phyloP scores from a whole-genome alignment of 2,797 vertebrate genomes.

The Lacerta bilineata region DNA sequence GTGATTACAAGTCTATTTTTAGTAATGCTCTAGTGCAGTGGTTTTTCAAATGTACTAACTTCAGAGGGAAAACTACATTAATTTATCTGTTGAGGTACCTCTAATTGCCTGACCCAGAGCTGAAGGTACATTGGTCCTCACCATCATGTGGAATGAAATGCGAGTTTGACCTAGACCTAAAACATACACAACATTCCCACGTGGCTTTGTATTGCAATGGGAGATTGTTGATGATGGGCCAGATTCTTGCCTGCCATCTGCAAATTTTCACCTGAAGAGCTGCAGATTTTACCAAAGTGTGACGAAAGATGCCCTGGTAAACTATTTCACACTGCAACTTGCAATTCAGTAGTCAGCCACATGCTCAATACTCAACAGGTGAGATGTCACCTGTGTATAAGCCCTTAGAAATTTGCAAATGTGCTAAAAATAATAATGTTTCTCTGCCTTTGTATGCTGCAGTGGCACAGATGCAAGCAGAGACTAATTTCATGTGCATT shows the following conservation, averaged over 20 bases:
- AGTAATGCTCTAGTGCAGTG: not conserved
- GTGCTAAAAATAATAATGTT: not conserved
- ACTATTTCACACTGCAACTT: slow-evolving; percentile 1
- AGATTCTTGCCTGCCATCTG: not conserved
- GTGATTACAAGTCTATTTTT: not conserved
- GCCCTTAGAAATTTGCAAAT: not conserved
- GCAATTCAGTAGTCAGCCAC: not conserved
- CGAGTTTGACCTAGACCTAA: not conserved
- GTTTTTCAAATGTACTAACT: not conserved
- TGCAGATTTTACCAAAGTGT: not conserved
- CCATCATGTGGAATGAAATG: not conserved
- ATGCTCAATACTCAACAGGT: not conserved
- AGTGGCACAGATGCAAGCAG: not conserved
- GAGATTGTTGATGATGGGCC: not conserved
- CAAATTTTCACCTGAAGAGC: not conserved
- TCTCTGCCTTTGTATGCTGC: not conserved
- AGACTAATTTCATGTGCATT: not conserved
- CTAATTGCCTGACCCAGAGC: not conserved
- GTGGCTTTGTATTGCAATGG: not conserved
- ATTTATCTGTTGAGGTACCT: not conserved
- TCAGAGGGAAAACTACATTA: not conserved
- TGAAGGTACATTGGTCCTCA: not conserved
- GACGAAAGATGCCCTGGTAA: not conserved
- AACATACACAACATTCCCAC: not conserved
- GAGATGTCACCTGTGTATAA: not conserved